Evolutionary conservation across 2,113 vertebrate genomes (phyloP).

Genomic region (Perca schrenkii): DNA sequence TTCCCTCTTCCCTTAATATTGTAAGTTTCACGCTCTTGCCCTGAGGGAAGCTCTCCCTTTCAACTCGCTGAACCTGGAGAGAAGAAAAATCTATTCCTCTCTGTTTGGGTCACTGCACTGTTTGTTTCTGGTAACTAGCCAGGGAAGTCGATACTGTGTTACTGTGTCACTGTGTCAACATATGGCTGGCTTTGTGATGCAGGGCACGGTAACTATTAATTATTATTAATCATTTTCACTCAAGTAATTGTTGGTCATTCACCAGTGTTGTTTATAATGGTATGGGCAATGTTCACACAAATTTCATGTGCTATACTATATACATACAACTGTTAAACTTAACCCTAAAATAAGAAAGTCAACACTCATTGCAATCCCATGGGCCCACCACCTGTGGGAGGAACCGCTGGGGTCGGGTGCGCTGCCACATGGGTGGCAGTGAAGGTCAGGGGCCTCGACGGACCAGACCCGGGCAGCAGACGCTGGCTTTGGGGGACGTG

Average conservation of each 20-base stretch:
- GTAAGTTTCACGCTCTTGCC: constrained; percentile 49
- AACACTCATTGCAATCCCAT: background rate
- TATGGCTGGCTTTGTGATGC: constrained; percentile 18
- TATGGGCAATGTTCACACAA: background rate
- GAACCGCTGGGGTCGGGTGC: no score
- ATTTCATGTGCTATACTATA: background rate
- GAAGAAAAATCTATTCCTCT: constrained; percentile 60
- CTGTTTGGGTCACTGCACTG: constrained; percentile 34
- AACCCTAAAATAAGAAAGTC: background rate
- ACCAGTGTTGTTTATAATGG: background rate
- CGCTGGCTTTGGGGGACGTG: no score
- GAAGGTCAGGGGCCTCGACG: no score
- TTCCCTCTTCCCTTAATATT: constrained; percentile 49
- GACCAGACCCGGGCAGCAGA: no score
- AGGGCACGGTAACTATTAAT: background rate
- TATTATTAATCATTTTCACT: background rate
- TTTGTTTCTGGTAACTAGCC: constrained; percentile 57
- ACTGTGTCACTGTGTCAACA: constrained; percentile 73
- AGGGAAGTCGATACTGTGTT: constrained; percentile 56
- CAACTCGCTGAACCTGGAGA: constrained; percentile 56
- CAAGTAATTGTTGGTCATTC: background rate
- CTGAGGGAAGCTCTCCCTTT: constrained; percentile 66
- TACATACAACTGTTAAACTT: background rate
- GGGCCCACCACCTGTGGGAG: no score
- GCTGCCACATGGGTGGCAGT: no score